Base-by-base conservation (phyloP, 2,888 invertebrate genomes). In the Epirrhoe alternata region DNA sequence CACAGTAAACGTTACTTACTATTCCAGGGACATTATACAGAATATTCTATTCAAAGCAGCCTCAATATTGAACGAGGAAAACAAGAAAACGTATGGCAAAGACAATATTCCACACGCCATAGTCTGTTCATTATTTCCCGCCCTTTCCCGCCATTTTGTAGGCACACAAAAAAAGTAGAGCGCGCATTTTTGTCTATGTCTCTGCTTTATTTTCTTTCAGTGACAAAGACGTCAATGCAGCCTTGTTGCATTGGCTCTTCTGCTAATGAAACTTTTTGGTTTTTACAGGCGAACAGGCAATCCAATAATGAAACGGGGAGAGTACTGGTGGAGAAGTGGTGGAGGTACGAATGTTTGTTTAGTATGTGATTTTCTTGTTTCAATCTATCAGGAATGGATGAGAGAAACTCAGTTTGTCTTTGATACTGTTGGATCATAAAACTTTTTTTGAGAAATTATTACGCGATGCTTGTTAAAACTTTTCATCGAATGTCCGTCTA, bases 61-160 rank as follows among this genome's bases (percentile, higher is more conserved):
- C 68, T 68, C 73, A 66, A 72, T 74, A 74, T 72, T 71, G 70
- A 72, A 72, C 66, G 64, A 68, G 72, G 61, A 63, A 70, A 74
- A 74, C 69, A 74, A 71, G 72, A 69, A 61, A 67, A 67, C 67
- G 71, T 67, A 74, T 66, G 69, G 62, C 66, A 74, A 72, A 74
- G 66, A 73, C 69, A 73, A 72, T 70, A 68, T 74, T 69, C 71
- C 66, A 65, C 68, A 62, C 58, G 66, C 64, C 16, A 68, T 61
- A 61, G 68, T 67, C 74, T 84, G 82, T 89, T 89, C 88, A 89
- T 90, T 90, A 89, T 86, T 83, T 80, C 82, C 73, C 83, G 85
- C 86, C 88, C 85, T 84, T 85, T 82, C 79, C 79, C 81, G 81
- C 82, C 84, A 80, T 84, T 84, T 79, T 79, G 74, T 75, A 75